A percentile compares a stretch with the other conserved stretches of the same genome.
These are phyloP conservation scores for Nasua narica DNA, from an alignment of 2,797 vertebrate genomes.

Conservation along the genomic window DNA sequence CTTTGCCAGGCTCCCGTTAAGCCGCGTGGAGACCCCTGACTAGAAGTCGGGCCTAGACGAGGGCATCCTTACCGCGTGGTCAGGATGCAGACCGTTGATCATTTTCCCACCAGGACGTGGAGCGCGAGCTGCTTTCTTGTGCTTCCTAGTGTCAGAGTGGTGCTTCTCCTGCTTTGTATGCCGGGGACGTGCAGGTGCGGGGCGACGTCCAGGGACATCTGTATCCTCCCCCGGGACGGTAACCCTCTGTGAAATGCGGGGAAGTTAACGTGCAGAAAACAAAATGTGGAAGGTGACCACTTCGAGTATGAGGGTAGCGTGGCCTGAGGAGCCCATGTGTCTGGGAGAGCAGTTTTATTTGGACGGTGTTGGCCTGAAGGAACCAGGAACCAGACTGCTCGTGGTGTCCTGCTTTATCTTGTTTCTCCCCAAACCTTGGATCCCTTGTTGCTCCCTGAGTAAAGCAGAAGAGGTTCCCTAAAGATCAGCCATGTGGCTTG, in stretches of 20 bases:
- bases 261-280: neutral
- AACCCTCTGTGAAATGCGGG: neutral
- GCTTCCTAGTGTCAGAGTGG: neutral
- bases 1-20: neutral
- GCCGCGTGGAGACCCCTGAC: neutral
- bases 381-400: neutral
- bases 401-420: neutral
- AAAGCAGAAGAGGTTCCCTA: neutral
- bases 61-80: neutral
- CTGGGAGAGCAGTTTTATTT: neutral
- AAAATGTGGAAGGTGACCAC: neutral
- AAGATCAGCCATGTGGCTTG: neutral
- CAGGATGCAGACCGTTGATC: neutral
- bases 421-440: neutral
- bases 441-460: too few relatives aligned
- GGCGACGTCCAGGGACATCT: neutral
- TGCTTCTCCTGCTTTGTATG: neutral
- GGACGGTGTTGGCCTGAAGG: neutral
- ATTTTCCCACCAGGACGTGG: neutral
- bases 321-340: neutral
- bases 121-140: neutral
- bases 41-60: neutral
- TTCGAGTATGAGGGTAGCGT: neutral
- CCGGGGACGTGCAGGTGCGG: neutral
- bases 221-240: neutral